Evolutionary conservation across 2,888 invertebrate genomes (phyloP).

Genomic region (Sinohyriopsis cumingii): DNA sequence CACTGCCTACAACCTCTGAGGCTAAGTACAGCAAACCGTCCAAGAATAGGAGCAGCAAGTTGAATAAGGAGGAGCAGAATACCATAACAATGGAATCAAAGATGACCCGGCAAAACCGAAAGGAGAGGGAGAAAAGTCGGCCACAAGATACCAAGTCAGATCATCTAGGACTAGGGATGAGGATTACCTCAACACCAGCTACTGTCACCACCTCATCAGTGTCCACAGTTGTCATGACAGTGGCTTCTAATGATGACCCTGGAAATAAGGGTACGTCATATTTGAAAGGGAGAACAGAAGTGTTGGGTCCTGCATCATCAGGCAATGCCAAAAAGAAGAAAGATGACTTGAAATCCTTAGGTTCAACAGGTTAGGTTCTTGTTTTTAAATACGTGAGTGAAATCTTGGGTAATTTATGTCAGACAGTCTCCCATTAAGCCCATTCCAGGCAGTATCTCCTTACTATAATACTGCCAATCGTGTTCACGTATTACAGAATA

Average conservation of each 20-base stretch:
- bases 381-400: too few relatives aligned
- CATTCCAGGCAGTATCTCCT: too few relatives aligned
- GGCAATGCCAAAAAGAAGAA: too few relatives aligned
- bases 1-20: slow-evolving; percentile 44
- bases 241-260: slow-evolving; percentile 1
- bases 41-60: slow-evolving; percentile 31
- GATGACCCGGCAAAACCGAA: slow-evolving; percentile 47
- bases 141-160: slow-evolving; percentile 1
- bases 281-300: too few relatives aligned
- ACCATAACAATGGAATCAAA: slow-evolving; percentile 38
- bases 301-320: too few relatives aligned
- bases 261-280: background rate
- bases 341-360: too few relatives aligned
- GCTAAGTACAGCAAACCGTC: slow-evolving; percentile 44
- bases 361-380: too few relatives aligned
- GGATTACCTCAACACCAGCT: background rate
- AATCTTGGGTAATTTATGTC: too few relatives aligned
- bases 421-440: too few relatives aligned
- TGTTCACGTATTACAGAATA: too few relatives aligned
- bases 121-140: slow-evolving; percentile 24
- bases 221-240: slow-evolving; percentile 3
- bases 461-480: too few relatives aligned
- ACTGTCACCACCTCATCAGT: slow-evolving; percentile 12
- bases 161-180: background rate
- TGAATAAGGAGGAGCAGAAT: slow-evolving; percentile 25